phyloP scores from a whole-genome alignment of 2,888 invertebrate genomes.

The Hirudinaria manillensis region DNA sequence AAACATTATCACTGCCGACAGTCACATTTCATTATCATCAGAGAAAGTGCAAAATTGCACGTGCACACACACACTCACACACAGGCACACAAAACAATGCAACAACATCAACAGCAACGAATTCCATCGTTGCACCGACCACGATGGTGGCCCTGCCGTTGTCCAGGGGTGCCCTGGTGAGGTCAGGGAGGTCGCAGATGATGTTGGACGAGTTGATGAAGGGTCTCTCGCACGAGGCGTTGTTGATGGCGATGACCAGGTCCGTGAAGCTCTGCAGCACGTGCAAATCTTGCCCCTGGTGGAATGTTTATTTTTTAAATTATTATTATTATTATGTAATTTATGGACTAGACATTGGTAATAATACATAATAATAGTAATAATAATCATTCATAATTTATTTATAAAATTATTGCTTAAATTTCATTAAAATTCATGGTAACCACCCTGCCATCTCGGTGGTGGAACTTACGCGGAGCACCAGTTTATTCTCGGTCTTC shows the following conservation, averaged over 20 bases:
- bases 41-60: neutral
- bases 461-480: neutral
- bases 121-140: no score
- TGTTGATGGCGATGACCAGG: constrained; percentile 20
- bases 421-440: no score
- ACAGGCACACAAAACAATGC: neutral
- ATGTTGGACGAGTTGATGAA: constrained; percentile 21
- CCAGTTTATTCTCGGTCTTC: neutral
- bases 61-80: neutral
- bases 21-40: no score
- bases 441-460: no score
- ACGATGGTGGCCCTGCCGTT: constrained; percentile 28
- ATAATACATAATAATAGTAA: no score
- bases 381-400: no score
- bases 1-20: no score
- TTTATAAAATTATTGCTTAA: no score
- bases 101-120: no score
- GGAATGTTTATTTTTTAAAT: neutral
- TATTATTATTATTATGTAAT: no score
- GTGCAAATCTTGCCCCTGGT: constrained; percentile 29
- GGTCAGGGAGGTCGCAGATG: constrained; percentile 29
- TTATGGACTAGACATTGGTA: no score
- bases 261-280: constrained; percentile 25
- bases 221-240: constrained; percentile 19
- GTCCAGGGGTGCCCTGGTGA: constrained; percentile 18